Base-by-base conservation (phyloP, 2,113 vertebrate genomes). In the Puntigrus tetrazona region DNA sequence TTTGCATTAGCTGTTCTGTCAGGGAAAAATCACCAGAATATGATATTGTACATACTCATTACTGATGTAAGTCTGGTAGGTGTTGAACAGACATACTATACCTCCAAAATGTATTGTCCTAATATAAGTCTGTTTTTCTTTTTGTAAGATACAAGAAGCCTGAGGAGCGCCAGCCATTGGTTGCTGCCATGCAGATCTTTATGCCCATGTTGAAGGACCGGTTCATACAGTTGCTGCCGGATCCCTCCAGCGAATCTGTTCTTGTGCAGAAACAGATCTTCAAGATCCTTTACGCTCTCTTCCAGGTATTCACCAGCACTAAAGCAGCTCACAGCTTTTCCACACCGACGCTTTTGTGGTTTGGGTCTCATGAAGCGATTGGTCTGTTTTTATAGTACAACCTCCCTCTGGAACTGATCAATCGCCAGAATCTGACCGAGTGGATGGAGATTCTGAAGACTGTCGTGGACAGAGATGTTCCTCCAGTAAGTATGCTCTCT, bases 181-280 rank as follows among this genome's bases (percentile, higher is more conserved):
- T 99, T 90, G 97, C 97, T 41, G 97, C 98, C 90, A 99, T 99
- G 98, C 97, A 99, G 92, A 97, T 98, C 91, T 99, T 99, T 89
- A 95, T 99, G 92, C 98, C 98, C 75, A 96, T 98, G 95, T 90
- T 99, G 90, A 99, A 98, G 89, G 97, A 99, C 38, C 96, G 97
- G 76, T 99, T 98, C 82, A 98, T 99, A 88, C 97, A 97, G 88
- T 96, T 99, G 85, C 93, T 99, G 82, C 94, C 92, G 63, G 97
- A 99, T 91, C 94, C 95, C 31, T 99, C 97, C 88, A 96, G 96
- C 82, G 97, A 99, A 13, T 99, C 98, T 89, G 98, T 99, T 72
- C 97, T 99, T 59, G 97, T 99, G 78, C 98, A 99, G 92, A 99
- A 99, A 92, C 97, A 99, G 81, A 99, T 99, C 93, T 98, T 99